Evolutionary conservation across 2,888 invertebrate species (phyloP), one percentile per base, ranked within the genome.

Genomic region (Lithophane socia): DNA sequence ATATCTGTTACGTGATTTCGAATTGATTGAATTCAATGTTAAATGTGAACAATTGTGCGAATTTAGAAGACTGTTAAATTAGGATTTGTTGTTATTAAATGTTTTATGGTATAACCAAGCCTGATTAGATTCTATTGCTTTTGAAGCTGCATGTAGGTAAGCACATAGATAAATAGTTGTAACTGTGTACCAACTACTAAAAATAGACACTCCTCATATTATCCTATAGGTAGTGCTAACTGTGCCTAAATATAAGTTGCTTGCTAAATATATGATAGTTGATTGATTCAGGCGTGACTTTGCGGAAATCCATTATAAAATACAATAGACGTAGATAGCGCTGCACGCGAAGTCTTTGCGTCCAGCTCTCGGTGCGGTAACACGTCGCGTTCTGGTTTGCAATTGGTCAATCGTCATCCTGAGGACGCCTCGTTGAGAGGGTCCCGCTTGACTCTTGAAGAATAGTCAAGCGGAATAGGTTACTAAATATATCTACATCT

Each of bases 1-100:
- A 86, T 84, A 79, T 75, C 74, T 71, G 37, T 66, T 80, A 69
- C 88, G 86, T 87, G 86, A 61, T 81, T 44, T 44, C 1, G 80
- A 80, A 87, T 87, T 80, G 54, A 87, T 82, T 75, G 24, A 47
- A 65, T 72, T 66, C 13, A 42, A 7, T 73, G 47, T 64, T 42
- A 18, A 65, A 63, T 24, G 16, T 60, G n/a, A 60, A 37, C n/a
- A 16, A 44, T 52, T 37, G 67, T n/a, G 18, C 4, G n/a, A 49
- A 58, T 47, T n/a, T n/a, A 29, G 13, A 54, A 42, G 18, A 37
- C 24, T 49, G 3, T 7, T 72, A 42, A 61, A 75, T 24, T 13
- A 37, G 3, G 29, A 56, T n/a, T 72, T 58, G 16, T 37, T 73
- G 18, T 47, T 47, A 29, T 42, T 18, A 12, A 69, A 58, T 58